Percentiles rank a stretch among this genome's conserved stretches.
Conservation (phyloP, 2,888 invertebrate species). For the Muschampia plurimacula region DNA sequence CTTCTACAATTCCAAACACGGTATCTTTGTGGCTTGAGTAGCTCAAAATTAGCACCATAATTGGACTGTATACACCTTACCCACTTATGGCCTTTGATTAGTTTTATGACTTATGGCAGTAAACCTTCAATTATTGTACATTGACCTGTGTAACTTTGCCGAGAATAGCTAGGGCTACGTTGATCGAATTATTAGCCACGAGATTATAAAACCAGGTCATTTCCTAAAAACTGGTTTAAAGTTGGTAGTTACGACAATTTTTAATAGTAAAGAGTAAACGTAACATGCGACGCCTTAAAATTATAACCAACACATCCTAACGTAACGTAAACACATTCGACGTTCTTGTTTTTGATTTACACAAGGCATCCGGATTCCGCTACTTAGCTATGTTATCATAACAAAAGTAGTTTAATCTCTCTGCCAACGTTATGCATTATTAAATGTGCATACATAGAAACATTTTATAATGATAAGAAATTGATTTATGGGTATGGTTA, state of each 20-base stretch:
- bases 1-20: neutral
- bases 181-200: constrained; percentile 11
- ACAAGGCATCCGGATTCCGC: constrained; percentile 2
- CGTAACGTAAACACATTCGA: constrained; percentile 17
- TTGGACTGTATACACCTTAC: constrained; percentile 1
- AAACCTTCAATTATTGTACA: constrained; percentile 27
- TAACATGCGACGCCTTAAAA: constrained; percentile 24
- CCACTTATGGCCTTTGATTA: constrained; percentile 23
- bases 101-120: constrained; percentile 16
- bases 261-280: constrained; percentile 1
- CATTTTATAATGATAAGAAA: neutral
- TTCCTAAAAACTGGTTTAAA: constrained; percentile 23
- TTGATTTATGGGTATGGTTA: too few species aligned
- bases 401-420: constrained; percentile 13
- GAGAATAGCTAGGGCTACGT: neutral
- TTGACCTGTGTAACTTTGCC: constrained; percentile 22
- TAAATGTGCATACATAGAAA: neutral
- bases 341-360: constrained; percentile 16
- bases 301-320: constrained; percentile 16
- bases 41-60: constrained; percentile 12
- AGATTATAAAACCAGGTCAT: constrained; percentile 18
- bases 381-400: constrained; percentile 11
- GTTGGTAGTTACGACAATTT: constrained; percentile 1
- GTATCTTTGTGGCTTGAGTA: neutral
- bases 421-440: neutral